Evolutionary conservation across 2,888 invertebrate genomes (phyloP).

Genomic region (Apocheima hispidaria): DNA sequence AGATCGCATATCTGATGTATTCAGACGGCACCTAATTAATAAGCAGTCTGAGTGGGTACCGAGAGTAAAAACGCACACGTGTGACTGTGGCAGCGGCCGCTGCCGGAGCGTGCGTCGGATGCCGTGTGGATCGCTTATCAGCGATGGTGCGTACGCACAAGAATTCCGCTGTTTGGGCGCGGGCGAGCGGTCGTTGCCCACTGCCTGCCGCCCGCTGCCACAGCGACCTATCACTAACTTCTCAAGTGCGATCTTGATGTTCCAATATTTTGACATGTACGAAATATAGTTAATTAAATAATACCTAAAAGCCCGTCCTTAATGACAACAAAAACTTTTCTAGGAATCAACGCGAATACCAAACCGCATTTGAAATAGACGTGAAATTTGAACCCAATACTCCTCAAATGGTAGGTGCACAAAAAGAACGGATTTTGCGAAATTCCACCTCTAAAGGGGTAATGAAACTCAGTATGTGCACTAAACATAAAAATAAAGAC

Average conservation of each 20-base stretch:
- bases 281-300: neutral
- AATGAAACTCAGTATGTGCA: too few species aligned
- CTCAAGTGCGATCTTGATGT: conserved; percentile 36
- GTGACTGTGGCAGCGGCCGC: conserved; percentile 42
- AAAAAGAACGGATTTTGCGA: too few species aligned
- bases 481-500: too few species aligned
- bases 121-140: conserved; percentile 69
- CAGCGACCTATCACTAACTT: conserved; percentile 64
- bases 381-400: too few species aligned
- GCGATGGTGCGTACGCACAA: conserved; percentile 76
- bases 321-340: too few species aligned
- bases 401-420: too few species aligned
- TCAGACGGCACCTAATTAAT: conserved; percentile 39
- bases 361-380: too few species aligned
- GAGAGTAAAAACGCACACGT: conserved; percentile 46
- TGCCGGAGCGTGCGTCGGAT: conserved; percentile 60
- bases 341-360: too few species aligned
- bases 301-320: too few species aligned
- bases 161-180: conserved; percentile 70
- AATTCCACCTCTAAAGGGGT: too few species aligned
- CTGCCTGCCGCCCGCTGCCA: conserved; percentile 40
- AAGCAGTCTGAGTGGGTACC: conserved; percentile 40
- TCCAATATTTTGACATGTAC: neutral
- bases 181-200: conserved; percentile 57
- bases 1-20: conserved; percentile 26